These are phyloP conservation scores for Eupithecia vulgata DNA, from an alignment of 2,888 invertebrate species.

Conservation along the genomic window DNA sequence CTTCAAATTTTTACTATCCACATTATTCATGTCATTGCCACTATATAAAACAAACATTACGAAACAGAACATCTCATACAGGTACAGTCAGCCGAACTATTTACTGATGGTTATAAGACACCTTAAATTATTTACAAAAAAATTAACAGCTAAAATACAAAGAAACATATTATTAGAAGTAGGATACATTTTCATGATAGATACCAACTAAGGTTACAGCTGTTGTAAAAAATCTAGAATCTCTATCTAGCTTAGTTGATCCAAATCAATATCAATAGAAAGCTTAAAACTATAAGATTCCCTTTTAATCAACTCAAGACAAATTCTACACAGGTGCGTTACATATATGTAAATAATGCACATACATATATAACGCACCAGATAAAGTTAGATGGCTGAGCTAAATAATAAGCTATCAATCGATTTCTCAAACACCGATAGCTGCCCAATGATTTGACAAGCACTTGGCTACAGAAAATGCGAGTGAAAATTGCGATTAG, in stretches of 20 bases:
- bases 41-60: slow-evolving; percentile 42
- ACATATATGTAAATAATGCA: too few relatives aligned
- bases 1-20: slow-evolving; percentile 26
- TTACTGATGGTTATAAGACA: neutral
- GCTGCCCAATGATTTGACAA: neutral
- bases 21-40: slow-evolving; percentile 38
- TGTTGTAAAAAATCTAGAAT: too few relatives aligned
- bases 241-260: too few relatives aligned
- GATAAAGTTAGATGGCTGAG: neutral
- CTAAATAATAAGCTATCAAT: neutral
- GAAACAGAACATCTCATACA: slow-evolving; percentile 20
- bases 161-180: too few relatives aligned
- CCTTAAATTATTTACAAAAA: too few relatives aligned
- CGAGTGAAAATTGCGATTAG: neutral
- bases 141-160: too few relatives aligned
- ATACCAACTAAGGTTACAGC: too few relatives aligned
- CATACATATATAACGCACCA: neutral
- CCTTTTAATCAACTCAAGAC: too few relatives aligned
- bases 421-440: neutral
- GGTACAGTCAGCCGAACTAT: neutral
- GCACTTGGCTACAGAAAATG: neutral
- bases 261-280: too few relatives aligned
- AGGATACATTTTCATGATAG: too few relatives aligned
- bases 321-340: too few relatives aligned
- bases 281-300: too few relatives aligned